A percentile compares a stretch with the other conserved stretches of the same genome.
Evolutionary conservation across 2,113 vertebrate genomes (phyloP).

Genomic region (Hypocryptadius cinnamomeus): DNA sequence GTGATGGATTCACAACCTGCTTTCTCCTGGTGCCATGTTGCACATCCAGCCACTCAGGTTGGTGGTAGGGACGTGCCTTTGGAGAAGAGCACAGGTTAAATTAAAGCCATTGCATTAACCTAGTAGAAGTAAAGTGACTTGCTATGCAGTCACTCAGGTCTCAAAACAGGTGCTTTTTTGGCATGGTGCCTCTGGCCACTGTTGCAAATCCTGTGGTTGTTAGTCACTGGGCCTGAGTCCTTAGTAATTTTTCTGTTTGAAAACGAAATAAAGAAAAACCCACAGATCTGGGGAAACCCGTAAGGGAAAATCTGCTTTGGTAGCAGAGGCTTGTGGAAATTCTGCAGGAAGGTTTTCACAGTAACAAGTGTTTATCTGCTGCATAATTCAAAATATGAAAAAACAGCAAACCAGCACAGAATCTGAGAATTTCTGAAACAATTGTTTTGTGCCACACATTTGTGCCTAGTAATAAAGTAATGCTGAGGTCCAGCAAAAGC

Average conservation of each 20-base stretch:
- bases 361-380: background rate
- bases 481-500: background rate
- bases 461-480: background rate
- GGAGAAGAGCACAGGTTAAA: background rate
- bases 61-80: background rate
- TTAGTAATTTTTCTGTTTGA: slow-evolving; percentile 8
- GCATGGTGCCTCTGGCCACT: background rate
- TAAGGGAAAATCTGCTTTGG: slow-evolving; percentile 17
- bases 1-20: background rate
- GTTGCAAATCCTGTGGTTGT: slow-evolving; percentile 17
- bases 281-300: slow-evolving; percentile 41
- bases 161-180: background rate
- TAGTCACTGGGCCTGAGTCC: background rate
- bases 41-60: background rate
- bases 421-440: background rate
- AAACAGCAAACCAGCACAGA: background rate
- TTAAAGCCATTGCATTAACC: background rate
- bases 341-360: slow-evolving; percentile 31
- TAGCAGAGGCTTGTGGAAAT: slow-evolving; percentile 43
- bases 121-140: background rate
- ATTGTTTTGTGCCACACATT: background rate
- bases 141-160: background rate
- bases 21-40: background rate
- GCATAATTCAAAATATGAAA: background rate
- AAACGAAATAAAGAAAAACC: background rate